Base-by-base conservation (phyloP, 2,113 vertebrate genomes). In the Sapajus apella region DNA sequence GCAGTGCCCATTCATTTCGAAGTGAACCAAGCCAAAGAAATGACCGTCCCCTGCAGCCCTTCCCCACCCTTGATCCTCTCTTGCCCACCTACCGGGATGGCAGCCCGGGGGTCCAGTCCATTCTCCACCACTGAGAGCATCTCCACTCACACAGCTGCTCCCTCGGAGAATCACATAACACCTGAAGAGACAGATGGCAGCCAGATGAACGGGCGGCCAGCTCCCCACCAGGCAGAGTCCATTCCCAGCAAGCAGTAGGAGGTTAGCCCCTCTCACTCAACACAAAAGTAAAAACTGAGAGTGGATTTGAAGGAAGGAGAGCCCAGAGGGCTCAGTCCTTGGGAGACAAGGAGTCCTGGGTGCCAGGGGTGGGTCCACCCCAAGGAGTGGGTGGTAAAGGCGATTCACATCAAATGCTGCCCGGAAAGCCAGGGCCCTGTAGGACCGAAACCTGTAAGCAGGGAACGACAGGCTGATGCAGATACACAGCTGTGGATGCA, bases 61-160 rank as follows among this genome's bases (percentile, higher is more conserved):
- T 35, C 14, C 50, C 72, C 64, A 7, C 40, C 8, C 21, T 13
- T 4, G 30, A 58, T 8, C 18, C 43, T 16, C 45, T 37, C n/a
- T 12, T 16, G 52, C 64, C 66, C 1, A 0, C 98, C 97, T 99
- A 99, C 99, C 99, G 99, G 98, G 97, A 99, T 99, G 97, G 98
- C 98, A 98, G 99, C 98, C 98, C 98, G 99, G 30, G 98, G 96
- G 76, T 99, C 99, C 9, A 98, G 97, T 85, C 97, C 96, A 81
- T 95, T 97, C 17, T 99, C 99, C 75, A 98, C 87, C 0, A 96
- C 99, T 99, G 76, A 99, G 95, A 99, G 98, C 99, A 99, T 99
- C 97, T 99, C 99, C 98, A 92, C 98, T 98, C 96, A 97, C 43
- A 79, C 93, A 0, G 55, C 95, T 91, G 58, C 75, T 20, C 87